Evolutionary conservation across 2,797 vertebrate genomes (phyloP).

Genomic region (Oceanodroma leucorhoa): DNA sequence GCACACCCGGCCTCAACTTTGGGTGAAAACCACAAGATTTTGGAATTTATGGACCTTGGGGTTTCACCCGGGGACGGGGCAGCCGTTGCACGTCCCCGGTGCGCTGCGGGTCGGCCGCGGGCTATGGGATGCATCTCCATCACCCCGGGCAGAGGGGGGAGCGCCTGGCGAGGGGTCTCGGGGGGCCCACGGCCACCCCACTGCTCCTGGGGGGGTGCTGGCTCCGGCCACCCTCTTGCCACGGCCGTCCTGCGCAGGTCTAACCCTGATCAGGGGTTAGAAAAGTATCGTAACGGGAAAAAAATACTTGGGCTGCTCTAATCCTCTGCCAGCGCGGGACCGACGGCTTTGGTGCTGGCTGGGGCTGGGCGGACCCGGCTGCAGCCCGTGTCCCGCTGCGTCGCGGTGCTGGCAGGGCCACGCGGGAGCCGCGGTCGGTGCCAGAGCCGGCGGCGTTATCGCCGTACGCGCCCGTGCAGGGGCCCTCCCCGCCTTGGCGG

Average conservation of each 20-base stretch:
- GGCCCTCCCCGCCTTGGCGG: background rate
- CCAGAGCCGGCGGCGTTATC: rapidly evolving
- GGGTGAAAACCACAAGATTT: background rate
- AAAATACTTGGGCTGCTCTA: rapidly evolving
- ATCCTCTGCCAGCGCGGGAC: rapidly evolving
- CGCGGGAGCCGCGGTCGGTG: rapidly evolving
- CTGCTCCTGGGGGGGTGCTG: background rate
- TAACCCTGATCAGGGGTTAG: rapidly evolving
- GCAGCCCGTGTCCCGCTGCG: rapidly evolving
- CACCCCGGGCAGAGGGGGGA: background rate
- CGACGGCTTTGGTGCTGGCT: rapidly evolving
- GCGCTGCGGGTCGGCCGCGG: background rate
- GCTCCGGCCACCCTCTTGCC: background rate
- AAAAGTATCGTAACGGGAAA: rapidly evolving
- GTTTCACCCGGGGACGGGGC: too few species aligned
- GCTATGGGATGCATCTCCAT: rapidly evolving
- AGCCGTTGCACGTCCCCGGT: rapidly evolving
- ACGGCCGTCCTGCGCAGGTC: rapidly evolving
- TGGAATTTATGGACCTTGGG: rapidly evolving
- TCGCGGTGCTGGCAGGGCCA: background rate
- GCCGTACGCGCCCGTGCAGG: rapidly evolving
- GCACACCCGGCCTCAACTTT: background rate
- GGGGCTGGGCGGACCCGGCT: rapidly evolving
- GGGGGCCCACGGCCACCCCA: rapidly evolving
- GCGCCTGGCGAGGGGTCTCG: rapidly evolving